Percentiles rank a stretch among this genome's conserved stretches.
Evolutionary conservation across 2,113 vertebrate species (phyloP).

Genomic region (Bolborhynchus lineola): DNA sequence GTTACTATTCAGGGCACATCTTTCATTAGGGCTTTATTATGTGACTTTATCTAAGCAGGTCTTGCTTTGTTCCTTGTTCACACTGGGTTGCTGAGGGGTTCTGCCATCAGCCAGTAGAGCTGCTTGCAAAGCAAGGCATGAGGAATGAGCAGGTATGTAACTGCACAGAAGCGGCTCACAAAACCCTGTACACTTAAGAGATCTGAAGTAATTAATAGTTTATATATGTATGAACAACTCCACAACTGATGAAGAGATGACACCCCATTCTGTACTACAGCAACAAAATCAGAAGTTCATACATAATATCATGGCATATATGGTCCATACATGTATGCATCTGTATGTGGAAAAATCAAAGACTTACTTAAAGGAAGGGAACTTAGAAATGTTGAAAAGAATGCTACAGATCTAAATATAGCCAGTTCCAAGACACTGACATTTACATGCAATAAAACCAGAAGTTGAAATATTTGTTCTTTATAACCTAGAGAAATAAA

Average conservation of each 20-base stretch:
- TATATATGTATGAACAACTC: background rate
- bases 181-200: accelerated
- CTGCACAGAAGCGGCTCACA: background rate
- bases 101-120: background rate
- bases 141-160: accelerated
- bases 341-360: background rate
- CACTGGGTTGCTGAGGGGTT: background rate
- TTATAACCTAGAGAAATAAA: slow-evolving; percentile 5
- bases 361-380: background rate
- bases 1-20: background rate
- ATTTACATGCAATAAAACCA: background rate
- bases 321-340: background rate
- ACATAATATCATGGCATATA: background rate
- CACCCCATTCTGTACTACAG: background rate
- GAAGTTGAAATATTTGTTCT: background rate
- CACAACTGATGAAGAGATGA: background rate
- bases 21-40: background rate
- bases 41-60: background rate
- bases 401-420: background rate
- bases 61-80: background rate
- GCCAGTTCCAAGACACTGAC: background rate
- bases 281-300: background rate
- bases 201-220: background rate
- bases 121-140: background rate
- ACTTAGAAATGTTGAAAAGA: background rate